These are phyloP conservation scores for Aegypius monachus DNA, from an alignment of 2,113 vertebrate species.

Conservation along the genomic window DNA sequence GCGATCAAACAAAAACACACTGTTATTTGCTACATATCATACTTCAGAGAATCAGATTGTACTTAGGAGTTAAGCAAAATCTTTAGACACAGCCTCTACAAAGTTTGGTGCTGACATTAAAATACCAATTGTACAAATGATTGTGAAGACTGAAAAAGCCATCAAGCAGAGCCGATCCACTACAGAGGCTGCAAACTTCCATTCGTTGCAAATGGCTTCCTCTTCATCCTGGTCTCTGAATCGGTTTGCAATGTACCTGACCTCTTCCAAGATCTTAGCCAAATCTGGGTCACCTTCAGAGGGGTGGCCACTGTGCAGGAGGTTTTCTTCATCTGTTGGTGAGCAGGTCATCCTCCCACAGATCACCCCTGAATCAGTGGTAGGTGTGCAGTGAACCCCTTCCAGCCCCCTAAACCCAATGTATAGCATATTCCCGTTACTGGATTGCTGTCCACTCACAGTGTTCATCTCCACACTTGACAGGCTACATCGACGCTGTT, in stretches of 20 bases:
- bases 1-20: neutral
- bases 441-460: constrained; percentile 65
- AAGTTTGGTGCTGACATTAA: constrained; percentile 96
- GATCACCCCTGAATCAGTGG: constrained; percentile 84
- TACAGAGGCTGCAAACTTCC: constrained; percentile 94
- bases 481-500: constrained; percentile 79
- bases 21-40: constrained; percentile 13
- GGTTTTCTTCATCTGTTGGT: constrained; percentile 80
- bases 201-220: constrained; percentile 84
- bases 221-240: constrained; percentile 88
- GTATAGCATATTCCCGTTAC: constrained; percentile 85
- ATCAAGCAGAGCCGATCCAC: constrained; percentile 94
- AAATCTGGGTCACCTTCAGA: constrained; percentile 80
- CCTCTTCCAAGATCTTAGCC: constrained; percentile 89
- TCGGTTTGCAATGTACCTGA: constrained; percentile 88
- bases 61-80: constrained; percentile 76
- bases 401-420: constrained; percentile 85
- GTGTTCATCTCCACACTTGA: constrained; percentile 82
- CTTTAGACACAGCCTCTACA: constrained; percentile 91
- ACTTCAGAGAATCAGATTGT: neutral
- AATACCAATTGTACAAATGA: constrained; percentile 93
- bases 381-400: constrained; percentile 79
- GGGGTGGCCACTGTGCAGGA: constrained; percentile 75
- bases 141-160: constrained; percentile 91
- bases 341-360: constrained; percentile 82